Evolutionary conservation across 1,140 invertebrate genomes (phyloP).

Genomic region (Pararge aegeria): DNA sequence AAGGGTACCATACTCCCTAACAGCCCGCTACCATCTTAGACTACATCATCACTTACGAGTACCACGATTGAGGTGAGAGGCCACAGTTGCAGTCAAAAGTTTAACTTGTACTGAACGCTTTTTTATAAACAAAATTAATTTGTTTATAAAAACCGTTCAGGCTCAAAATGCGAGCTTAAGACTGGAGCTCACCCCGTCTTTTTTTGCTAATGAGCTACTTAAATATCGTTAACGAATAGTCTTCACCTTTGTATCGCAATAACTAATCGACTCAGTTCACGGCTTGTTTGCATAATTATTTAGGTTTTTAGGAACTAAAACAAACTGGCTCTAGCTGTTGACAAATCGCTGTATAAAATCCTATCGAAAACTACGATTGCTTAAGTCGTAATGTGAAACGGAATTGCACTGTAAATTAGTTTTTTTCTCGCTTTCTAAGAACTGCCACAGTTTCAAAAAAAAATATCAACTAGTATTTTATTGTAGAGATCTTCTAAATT

Average conservation of each 20-base stretch:
- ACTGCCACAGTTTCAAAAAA: conserved; percentile 12
- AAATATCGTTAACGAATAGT: too few relatives aligned
- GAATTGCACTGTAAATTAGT: conserved; percentile 24
- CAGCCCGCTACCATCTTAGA: too few relatives aligned
- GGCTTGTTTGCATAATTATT: neutral
- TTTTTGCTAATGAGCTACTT: too few relatives aligned
- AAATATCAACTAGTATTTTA: neutral
- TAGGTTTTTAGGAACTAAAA: conserved; percentile 4
- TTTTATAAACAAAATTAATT: too few relatives aligned
- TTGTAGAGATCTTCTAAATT: neutral
- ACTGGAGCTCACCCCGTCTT: too few relatives aligned
- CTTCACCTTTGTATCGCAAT: neutral
- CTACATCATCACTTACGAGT: too few relatives aligned
- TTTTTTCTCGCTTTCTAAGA: conserved; percentile 29
- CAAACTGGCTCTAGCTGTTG: conserved; percentile 18
- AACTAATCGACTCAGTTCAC: neutral
- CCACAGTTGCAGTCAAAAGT: too few relatives aligned
- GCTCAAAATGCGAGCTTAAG: too few relatives aligned
- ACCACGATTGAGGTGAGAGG: too few relatives aligned
- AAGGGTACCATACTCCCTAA: too few relatives aligned
- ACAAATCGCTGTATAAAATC: conserved; percentile 7
- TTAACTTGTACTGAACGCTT: too few relatives aligned
- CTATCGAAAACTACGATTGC: conserved; percentile 8
- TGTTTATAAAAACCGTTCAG: too few relatives aligned
- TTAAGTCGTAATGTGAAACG: conserved; percentile 17